Conservation (phyloP, 2,113 vertebrate genomes). For the Illadopsis cleaveri region DNA sequence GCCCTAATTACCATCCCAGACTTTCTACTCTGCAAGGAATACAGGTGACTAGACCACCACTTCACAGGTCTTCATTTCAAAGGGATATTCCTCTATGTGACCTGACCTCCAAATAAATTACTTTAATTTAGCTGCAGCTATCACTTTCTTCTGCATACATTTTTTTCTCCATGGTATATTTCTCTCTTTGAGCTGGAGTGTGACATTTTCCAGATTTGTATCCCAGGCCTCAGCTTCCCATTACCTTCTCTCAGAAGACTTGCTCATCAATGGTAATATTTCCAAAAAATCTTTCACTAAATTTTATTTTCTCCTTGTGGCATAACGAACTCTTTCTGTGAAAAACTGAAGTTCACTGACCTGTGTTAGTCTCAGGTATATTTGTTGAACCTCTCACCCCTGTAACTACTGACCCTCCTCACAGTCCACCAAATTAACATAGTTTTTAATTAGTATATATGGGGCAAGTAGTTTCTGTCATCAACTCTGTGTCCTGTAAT, state of each 20-base stretch:
- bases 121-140: background rate
- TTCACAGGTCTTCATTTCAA: background rate
- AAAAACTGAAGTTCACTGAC: background rate
- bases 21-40: background rate
- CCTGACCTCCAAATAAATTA: background rate
- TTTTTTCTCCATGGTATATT: background rate
- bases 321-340: background rate
- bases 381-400: background rate
- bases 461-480: background rate
- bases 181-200: background rate
- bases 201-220: background rate
- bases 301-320: background rate
- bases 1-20: background rate
- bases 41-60: background rate
- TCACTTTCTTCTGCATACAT: background rate
- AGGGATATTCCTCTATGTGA: background rate
- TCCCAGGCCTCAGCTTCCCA: background rate
- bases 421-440: background rate
- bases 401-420: background rate
- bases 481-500: background rate
- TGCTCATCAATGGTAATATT: rapidly evolving
- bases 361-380: background rate
- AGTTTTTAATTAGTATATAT: background rate
- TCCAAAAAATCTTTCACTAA: background rate
- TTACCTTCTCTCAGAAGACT: background rate